A percentile compares a stretch with the other conserved stretches of the same genome.
Evolutionary conservation across 2,888 invertebrate genomes (phyloP).

Genomic region (Microctonus brassicae): DNA sequence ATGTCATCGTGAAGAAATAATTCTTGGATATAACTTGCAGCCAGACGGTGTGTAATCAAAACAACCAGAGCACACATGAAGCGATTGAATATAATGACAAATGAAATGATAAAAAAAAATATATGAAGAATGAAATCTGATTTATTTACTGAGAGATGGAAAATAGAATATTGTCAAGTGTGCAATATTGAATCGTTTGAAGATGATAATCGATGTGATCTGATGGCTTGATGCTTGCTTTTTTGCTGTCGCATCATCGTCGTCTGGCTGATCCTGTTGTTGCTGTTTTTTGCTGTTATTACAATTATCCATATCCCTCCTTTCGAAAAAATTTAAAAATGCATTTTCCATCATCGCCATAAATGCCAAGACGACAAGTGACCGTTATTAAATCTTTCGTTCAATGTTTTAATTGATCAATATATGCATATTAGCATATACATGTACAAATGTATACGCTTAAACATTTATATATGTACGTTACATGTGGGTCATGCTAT

Average conservation of each 20-base stretch:
- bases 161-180: not conserved
- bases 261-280: slow-evolving; percentile 44
- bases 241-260: slow-evolving; percentile 53
- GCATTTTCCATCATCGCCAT: not conserved
- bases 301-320: not conserved
- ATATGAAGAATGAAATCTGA: not conserved
- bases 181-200: slow-evolving; percentile 16
- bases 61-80: not conserved
- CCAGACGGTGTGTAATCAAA: slow-evolving; percentile 9
- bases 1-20: not conserved
- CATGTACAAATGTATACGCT: not conserved
- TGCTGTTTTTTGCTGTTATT: no score
- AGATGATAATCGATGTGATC: slow-evolving; percentile 40
- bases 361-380: not conserved
- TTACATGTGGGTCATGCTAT: not conserved
- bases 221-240: slow-evolving; percentile 60
- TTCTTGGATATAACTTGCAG: not conserved
- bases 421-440: not conserved
- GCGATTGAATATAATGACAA: slow-evolving; percentile 13
- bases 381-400: not conserved
- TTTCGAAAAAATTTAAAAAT: not conserved
- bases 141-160: slow-evolving; percentile 11
- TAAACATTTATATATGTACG: not conserved
- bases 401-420: not conserved
- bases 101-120: slow-evolving; percentile 20